Evolutionary conservation across 30 jellyfish, hydroid and myxozoan species (phyloP), one percentile per base, ranked within the genome.

Genomic region (Aurelia sp.): DNA sequence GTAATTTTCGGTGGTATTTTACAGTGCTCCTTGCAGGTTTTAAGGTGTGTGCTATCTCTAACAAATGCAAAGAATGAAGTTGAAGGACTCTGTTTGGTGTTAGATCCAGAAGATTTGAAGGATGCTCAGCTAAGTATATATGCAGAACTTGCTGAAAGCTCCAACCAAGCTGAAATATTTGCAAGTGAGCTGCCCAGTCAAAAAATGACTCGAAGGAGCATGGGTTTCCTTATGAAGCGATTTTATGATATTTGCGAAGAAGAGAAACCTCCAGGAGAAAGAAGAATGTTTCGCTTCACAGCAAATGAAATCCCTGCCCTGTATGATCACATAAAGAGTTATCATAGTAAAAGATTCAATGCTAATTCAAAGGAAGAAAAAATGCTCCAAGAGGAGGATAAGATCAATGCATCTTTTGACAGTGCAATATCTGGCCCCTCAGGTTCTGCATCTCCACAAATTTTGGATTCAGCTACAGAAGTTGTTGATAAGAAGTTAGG

Each of bases 221-320:
- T 72, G 74, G n/a, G 51, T 50, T 16, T 8, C 52, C 33, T 84
- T 8, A 59, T 84, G 87, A 16, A 65, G 2, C 53, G 63, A 60
- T 84, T 63, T 38, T 72, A 59, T 84, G 77, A 69, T 11, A 51
- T 63, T 13, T 21, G 6, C n/a, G 76, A 72, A 5, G 82, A 72
- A n/a, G 33, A 8, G 12, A 27, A 6, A 3, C 19, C 63, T 47
- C 62, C 13, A 15, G 30, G 18, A 8, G 40, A 12, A 31, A 70
- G 35, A 40, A 19, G 44, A 58, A 9, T 4, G 7, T 84, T 72
- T 63, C 30, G 66, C 15, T 84, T 70, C 67, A 84, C 87, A 72
- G 93, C 87, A 13, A 48, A 72, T 38, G 76, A 72, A 73, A 84
- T 84, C 17, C 93, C 84, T 17, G 82, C 77, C 2, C 81, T 84